phyloP scores from a whole-genome alignment of 2,888 invertebrate species.

The Ochropacha duplaris region DNA sequence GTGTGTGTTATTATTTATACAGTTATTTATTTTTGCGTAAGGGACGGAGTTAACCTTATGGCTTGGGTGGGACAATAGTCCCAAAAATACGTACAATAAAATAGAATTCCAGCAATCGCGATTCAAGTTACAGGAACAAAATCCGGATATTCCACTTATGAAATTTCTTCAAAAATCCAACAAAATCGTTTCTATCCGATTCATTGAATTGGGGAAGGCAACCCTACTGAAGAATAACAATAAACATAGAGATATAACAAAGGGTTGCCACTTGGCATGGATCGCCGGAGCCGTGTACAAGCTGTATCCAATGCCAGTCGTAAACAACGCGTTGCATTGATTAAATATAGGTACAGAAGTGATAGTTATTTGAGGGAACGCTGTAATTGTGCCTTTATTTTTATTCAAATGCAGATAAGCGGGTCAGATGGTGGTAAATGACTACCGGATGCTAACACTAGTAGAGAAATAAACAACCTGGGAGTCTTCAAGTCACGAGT shows the following conservation, averaged over 20 bases:
- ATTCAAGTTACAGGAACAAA: no score
- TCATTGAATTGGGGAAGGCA: slow-evolving; percentile 4
- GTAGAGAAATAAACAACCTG: no score
- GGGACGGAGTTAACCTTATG: no score
- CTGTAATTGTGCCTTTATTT: neutral
- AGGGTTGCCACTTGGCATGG: slow-evolving; percentile 48
- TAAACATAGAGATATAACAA: slow-evolving; percentile 44
- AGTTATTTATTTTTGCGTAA: no score
- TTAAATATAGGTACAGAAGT: neutral
- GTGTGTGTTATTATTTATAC: no score
- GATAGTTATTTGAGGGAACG: neutral
- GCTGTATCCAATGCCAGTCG: slow-evolving; percentile 23
- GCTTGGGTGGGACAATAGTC: no score
- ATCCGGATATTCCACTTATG: neutral
- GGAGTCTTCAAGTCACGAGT: no score
- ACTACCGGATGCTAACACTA: no score
- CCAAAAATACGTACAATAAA: no score
- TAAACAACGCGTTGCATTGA: slow-evolving; percentile 9
- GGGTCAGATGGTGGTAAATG: no score
- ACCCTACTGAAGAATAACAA: slow-evolving; percentile 24
- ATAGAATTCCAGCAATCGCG: no score
- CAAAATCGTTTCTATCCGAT: neutral
- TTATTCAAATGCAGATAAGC: no score
- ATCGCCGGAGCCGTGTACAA: slow-evolving; percentile 25
- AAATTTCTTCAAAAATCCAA: neutral